These are phyloP conservation scores for Ametastegia equiseti DNA, from an alignment of 2,888 invertebrate species.

Conservation along the genomic window DNA sequence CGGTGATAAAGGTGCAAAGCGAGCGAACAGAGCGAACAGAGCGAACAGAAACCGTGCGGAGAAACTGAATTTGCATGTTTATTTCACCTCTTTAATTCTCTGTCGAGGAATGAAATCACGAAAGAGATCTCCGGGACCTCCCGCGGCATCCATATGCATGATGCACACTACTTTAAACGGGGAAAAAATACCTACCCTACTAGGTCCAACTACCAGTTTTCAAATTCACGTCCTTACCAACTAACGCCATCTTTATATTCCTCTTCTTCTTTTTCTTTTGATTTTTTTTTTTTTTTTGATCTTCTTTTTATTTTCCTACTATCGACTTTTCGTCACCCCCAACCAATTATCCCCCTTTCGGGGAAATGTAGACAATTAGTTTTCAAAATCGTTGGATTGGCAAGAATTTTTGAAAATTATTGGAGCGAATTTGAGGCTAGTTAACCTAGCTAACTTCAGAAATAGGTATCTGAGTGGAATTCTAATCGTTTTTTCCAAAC, in stretches of 20 bases:
- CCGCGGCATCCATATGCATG: neutral
- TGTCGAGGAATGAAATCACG: constrained; percentile 8
- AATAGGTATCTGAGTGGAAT: too few relatives aligned
- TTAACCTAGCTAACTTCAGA: too few relatives aligned
- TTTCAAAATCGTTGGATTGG: too few relatives aligned
- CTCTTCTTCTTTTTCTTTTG: neutral
- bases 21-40: neutral
- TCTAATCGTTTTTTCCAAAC: too few relatives aligned
- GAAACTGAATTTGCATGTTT: constrained; percentile 37
- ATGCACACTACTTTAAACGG: neutral
- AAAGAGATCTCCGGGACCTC: neutral
- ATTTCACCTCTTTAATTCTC: constrained; percentile 33
- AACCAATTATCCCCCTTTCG: too few relatives aligned
- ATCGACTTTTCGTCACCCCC: too few relatives aligned
- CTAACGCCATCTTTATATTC: neutral
- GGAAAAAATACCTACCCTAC: neutral
- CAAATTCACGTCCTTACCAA: too few relatives aligned
- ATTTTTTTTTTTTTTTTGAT: neutral
- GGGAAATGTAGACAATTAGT: too few relatives aligned
- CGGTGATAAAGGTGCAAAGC: constrained; percentile 10
- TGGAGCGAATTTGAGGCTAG: too few relatives aligned
- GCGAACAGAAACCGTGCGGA: neutral
- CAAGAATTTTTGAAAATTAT: too few relatives aligned
- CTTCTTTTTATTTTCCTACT: too few relatives aligned
- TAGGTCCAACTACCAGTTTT: too few relatives aligned